phyloP scores from a whole-genome alignment of 2,888 invertebrate genomes.

The Eutolmus rufibarbis region DNA sequence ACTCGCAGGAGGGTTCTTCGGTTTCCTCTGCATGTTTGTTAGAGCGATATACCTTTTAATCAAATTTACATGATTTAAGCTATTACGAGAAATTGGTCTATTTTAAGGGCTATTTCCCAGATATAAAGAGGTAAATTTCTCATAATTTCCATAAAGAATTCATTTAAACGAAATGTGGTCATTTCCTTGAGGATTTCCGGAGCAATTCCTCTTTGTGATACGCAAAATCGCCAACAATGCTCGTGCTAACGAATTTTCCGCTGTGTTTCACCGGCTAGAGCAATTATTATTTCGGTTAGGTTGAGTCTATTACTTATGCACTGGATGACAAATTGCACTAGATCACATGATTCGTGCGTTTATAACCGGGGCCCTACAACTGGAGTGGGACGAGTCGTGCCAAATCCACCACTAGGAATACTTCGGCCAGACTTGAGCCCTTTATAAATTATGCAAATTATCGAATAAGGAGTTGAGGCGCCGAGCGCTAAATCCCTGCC shows the following conservation, averaged over 20 bases:
- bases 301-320: conserved; percentile 11
- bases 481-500: background rate
- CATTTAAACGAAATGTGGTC: conserved; percentile 20
- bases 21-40: background rate
- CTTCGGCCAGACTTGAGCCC: background rate
- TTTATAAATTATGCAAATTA: conserved; percentile 6
- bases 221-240: background rate
- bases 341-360: conserved; percentile 12
- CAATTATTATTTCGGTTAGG: background rate
- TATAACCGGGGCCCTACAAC: background rate
- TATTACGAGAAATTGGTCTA: background rate
- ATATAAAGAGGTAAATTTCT: background rate
- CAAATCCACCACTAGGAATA: background rate
- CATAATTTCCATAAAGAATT: conserved; percentile 21
- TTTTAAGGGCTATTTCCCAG: background rate
- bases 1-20: background rate
- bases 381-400: background rate
- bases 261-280: background rate
- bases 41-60: background rate
- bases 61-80: conserved; percentile 18
- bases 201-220: conserved; percentile 12
- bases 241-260: background rate
- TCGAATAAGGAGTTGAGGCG: background rate
- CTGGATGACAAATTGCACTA: conserved; percentile 19
- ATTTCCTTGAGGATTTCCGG: conserved; percentile 27